A percentile compares a stretch with the other conserved stretches of the same genome.
Evolutionary conservation across 2,797 vertebrate genomes (phyloP).

Genomic region (Rhinichthys osculus): DNA sequence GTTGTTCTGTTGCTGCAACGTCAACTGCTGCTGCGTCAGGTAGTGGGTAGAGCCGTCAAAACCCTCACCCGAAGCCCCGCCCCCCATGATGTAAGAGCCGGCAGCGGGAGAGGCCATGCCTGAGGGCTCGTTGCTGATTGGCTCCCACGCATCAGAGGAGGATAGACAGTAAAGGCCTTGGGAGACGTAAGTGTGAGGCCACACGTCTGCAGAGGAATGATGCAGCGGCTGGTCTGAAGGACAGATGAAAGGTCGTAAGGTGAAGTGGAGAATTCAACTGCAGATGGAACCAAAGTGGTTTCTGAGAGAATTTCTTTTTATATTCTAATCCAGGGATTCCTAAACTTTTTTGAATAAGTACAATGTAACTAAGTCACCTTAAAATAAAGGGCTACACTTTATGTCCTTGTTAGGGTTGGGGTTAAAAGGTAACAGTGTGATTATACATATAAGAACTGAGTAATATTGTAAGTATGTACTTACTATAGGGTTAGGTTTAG

Average conservation of each 20-base stretch:
- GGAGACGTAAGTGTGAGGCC: constrained; percentile 97
- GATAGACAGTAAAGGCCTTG: constrained; percentile 98
- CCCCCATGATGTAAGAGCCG: constrained; percentile 83
- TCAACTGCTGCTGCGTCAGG: constrained; percentile 82
- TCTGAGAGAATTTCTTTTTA: neutral
- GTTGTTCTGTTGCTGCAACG: constrained; percentile 80
- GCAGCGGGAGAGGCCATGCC: constrained; percentile 90
- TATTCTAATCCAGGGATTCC: neutral
- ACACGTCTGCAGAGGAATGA: constrained; percentile 92
- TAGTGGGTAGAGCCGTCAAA: constrained; percentile 85
- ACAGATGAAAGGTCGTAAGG: neutral
- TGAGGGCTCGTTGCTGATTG: constrained; percentile 91
- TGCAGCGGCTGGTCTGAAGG: constrained; percentile 86
- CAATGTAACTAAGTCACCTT: neutral
- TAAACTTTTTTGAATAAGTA: neutral
- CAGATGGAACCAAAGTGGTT: neutral
- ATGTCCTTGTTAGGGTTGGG: no score
- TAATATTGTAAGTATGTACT: no score
- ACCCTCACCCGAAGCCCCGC: constrained; percentile 83
- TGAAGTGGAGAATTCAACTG: neutral
- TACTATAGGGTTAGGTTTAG: no score
- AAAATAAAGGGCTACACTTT: neutral
- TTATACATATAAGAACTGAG: neutral
- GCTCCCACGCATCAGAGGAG: constrained; percentile 95
- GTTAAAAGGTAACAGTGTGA: no score